Base-by-base conservation (phyloP, 2,888 invertebrate genomes). In the Cerceris rybyensis region DNA sequence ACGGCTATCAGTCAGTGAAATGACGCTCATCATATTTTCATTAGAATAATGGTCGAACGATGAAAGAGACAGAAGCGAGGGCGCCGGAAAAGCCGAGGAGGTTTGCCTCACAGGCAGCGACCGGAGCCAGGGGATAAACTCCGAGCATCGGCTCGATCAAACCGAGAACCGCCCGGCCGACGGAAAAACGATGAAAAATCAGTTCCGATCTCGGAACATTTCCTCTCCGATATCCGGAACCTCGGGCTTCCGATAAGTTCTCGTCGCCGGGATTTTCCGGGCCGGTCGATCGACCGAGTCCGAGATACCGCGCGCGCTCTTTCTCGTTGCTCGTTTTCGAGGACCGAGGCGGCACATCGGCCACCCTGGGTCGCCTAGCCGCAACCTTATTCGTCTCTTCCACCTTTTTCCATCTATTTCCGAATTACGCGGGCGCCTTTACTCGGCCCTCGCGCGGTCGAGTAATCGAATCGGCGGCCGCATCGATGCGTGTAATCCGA, bases 11-110 rank as follows among this genome's bases (percentile, higher is more conserved):
- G 81, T 85, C 83, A 75, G 77, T 77, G 70, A 77, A 86, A 86
- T 75, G 83, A 83, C 85, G 81, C 86, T 85, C 85, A 81, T 86
- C 86, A 86, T 88, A 86, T 86, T 86, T 86, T 86, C 85, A 86
- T 88, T 82, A 82, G 88, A 82, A 83, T 85, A 88, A 83, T 83
- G 75, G 74, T 39, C 63, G 74, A 71, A 79, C 71, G 85, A 80
- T 64, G 80, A 70, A 70, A 78, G 64, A 63, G 63, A 43, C 60
- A 13, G 65, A 14, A 58, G 58, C 55, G 54, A 64, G 9, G 39
- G 49, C 55, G 70, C 39, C 14, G 6, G 60, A 41, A n/a, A 46
- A 41, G 63, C 39, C 67, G 49, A 70, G 43, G 58, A 58, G 59
- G 50, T 43, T 28, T 4, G 28, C 28, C 28, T 4, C 28, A 28